Evolutionary conservation across 2,888 invertebrate species (phyloP).

Genomic region (Pocota personata): DNA sequence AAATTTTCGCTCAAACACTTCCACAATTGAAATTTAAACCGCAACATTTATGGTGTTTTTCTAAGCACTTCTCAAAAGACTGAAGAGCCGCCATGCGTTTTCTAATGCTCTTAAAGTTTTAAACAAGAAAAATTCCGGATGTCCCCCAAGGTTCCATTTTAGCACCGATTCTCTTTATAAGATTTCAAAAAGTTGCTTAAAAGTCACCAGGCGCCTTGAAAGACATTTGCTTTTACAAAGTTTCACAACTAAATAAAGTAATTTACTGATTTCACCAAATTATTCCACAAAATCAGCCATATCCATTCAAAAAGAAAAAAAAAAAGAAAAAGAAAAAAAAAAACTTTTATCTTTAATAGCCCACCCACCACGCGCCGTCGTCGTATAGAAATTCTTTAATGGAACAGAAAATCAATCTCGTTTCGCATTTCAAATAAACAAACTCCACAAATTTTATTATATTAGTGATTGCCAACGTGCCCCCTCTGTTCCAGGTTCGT

Average conservation of each 20-base stretch:
- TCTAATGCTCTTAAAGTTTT: no score
- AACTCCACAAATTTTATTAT: constrained; percentile 63
- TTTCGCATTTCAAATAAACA: constrained; percentile 63
- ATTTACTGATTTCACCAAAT: neutral
- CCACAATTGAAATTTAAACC: no score
- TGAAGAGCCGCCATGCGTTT: no score
- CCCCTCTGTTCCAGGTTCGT: constrained; percentile 20
- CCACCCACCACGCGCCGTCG: no score
- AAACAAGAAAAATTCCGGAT: neutral
- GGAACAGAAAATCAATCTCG: constrained; percentile 58
- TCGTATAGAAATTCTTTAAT: constrained; percentile 22
- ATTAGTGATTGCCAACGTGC: constrained; percentile 61
- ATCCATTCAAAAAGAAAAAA: neutral
- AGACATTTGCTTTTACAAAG: neutral
- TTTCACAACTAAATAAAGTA: neutral
- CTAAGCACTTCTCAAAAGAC: no score
- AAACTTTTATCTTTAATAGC: neutral
- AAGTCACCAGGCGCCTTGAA: neutral
- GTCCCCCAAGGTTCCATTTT: neutral
- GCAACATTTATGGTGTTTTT: no score
- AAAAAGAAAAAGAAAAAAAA: no score
- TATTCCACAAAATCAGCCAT: neutral
- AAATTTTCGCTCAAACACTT: no score
- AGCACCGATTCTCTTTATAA: neutral
- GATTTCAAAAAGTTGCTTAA: neutral